These are phyloP conservation scores for Tortrix viridana DNA, from an alignment of 2,888 invertebrate genomes.

Conservation along the genomic window DNA sequence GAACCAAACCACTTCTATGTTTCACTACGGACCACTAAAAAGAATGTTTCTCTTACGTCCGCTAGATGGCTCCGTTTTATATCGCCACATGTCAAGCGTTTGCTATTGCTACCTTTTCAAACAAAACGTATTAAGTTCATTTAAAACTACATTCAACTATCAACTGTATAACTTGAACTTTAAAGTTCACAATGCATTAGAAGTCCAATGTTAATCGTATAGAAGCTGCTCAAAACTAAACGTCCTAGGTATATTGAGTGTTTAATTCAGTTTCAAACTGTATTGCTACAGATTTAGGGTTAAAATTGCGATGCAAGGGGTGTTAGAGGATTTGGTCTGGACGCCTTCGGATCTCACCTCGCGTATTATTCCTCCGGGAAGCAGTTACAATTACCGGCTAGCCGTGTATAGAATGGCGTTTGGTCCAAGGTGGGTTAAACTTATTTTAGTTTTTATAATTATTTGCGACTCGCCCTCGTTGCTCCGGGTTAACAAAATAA, in stretches of 20 bases:
- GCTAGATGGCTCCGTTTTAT: constrained; percentile 9
- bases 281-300: background rate
- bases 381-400: constrained; percentile 76
- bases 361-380: constrained; percentile 69
- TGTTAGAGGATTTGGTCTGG: constrained; percentile 49
- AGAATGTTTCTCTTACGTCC: constrained; percentile 3
- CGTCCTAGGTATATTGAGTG: background rate
- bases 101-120: background rate
- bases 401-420: constrained; percentile 56
- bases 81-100: constrained; percentile 10
- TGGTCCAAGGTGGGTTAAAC: constrained; percentile 50
- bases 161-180: background rate
- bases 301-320: background rate
- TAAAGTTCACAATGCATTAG: background rate
- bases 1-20: too few species aligned
- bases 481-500: too few species aligned
- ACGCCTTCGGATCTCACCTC: constrained; percentile 71
- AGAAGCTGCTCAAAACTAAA: background rate
- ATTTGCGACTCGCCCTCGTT: too few species aligned
- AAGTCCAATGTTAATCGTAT: background rate
- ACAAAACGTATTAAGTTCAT: background rate
- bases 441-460: background rate
- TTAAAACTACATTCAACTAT: background rate
- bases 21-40: too few species aligned
- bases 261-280: background rate